phyloP scores from a whole-genome alignment of 2,113 vertebrate genomes.

The Hyperopisus bebe region DNA sequence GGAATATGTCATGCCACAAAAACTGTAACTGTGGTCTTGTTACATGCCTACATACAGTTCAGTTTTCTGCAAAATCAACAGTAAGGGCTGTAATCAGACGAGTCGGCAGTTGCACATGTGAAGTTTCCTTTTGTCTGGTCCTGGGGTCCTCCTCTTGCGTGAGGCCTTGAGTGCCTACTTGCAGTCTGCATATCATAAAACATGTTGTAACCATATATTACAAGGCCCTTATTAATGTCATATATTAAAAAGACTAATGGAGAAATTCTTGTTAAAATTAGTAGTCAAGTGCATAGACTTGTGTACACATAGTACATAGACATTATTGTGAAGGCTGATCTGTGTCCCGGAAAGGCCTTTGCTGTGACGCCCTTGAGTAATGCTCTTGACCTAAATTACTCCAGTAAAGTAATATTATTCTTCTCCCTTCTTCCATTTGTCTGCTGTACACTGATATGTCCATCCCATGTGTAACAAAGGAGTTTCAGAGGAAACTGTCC shows the following conservation, averaged over 20 bases:
- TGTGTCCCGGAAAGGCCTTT: background rate
- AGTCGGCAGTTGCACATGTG: background rate
- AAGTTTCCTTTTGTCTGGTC: background rate
- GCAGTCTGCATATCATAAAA: background rate
- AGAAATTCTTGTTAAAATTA: background rate
- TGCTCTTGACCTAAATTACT: background rate
- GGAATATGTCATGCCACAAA: background rate
- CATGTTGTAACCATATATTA: background rate
- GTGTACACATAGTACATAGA: no score
- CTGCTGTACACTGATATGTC: background rate
- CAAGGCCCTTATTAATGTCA: background rate
- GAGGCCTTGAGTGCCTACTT: background rate
- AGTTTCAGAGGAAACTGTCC: background rate
- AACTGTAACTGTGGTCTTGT: background rate
- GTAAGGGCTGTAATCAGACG: background rate
- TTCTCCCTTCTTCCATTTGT: background rate
- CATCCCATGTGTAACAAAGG: background rate
- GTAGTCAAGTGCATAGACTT: background rate
- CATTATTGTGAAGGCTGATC: background rate
- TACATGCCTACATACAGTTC: background rate
- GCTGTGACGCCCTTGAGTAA: background rate
- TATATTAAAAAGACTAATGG: background rate
- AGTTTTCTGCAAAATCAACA: background rate
- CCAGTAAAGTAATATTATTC: background rate
- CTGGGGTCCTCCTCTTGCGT: background rate